Evolutionary conservation across 1,140 invertebrate genomes (phyloP).

Genomic region (Drosophila watanabei): DNA sequence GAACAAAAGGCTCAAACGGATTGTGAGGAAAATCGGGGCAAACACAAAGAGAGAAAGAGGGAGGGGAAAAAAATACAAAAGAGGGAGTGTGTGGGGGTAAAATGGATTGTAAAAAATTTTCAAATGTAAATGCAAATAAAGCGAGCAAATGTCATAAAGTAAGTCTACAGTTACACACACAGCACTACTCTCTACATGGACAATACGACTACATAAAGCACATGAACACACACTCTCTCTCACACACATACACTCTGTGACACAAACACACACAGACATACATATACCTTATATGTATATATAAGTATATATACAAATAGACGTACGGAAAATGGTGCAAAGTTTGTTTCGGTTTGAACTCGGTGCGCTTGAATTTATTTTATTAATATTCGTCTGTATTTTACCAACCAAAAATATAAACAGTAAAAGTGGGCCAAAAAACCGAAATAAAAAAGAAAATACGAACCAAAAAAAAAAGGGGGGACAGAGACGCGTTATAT

Average conservation of each 20-base stretch:
- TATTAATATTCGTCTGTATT: conserved; percentile 62
- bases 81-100: neutral
- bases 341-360: conserved; percentile 85
- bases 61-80: neutral
- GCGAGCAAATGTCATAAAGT: conserved; percentile 80
- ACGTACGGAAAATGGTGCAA: conserved; percentile 76
- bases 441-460: conserved; percentile 14
- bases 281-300: conserved; percentile 7
- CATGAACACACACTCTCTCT: conserved; percentile 17
- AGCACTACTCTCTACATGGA: conserved; percentile 31
- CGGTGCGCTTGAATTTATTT: conserved; percentile 85
- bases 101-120: conserved; percentile 54
- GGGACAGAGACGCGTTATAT: conserved; percentile 17
- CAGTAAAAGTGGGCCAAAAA: conserved; percentile 37
- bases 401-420: conserved; percentile 49
- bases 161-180: conserved; percentile 58
- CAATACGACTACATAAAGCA: conserved; percentile 61
- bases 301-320: conserved; percentile 36
- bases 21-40: conserved; percentile 37
- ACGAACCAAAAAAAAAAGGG: conserved; percentile 5
- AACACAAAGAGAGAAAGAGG: neutral
- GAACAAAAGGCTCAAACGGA: conserved; percentile 55
- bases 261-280: conserved; percentile 12
- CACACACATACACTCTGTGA: conserved; percentile 11
- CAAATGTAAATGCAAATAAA: conserved; percentile 78